Evolutionary conservation across 2,113 vertebrate genomes (phyloP).

Genomic region (Thalassoma bifasciatum): DNA sequence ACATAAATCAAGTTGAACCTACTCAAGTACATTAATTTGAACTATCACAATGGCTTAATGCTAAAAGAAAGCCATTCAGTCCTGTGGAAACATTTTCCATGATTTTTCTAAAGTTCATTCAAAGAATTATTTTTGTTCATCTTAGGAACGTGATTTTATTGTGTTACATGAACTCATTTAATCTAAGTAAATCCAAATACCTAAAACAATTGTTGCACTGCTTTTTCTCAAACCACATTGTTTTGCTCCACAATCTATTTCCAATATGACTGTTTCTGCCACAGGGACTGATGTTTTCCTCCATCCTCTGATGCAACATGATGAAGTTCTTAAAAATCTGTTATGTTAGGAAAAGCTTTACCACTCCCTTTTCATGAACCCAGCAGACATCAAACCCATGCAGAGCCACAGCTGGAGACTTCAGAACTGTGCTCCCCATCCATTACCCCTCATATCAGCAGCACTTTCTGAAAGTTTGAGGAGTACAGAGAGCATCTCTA

Average conservation of each 20-base stretch:
- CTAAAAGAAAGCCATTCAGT: too few species aligned
- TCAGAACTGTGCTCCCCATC: not conserved
- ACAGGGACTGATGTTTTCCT: not conserved
- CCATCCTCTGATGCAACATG: not conserved
- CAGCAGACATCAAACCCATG: too few species aligned
- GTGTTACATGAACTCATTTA: too few species aligned
- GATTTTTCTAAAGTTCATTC: too few species aligned
- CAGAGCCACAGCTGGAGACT: not conserved
- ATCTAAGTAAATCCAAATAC: too few species aligned
- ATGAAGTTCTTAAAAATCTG: not conserved
- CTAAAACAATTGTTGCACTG: too few species aligned
- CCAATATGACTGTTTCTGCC: not conserved
- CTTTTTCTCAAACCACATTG: not conserved
- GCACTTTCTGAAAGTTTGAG: conserved; percentile 6
- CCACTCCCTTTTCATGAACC: not conserved
- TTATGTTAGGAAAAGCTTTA: not conserved
- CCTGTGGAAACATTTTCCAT: too few species aligned
- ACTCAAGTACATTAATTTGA: too few species aligned
- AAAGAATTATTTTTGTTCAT: too few species aligned
- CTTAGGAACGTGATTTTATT: too few species aligned
- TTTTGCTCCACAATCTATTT: not conserved
- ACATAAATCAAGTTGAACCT: too few species aligned
- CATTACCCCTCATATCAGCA: conserved; percentile 9
- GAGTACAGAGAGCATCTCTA: conserved; percentile 8
- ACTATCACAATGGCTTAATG: too few species aligned